Evolutionary conservation across 1,140 invertebrate genomes (phyloP).

Genomic region (Drosophila miranda): DNA sequence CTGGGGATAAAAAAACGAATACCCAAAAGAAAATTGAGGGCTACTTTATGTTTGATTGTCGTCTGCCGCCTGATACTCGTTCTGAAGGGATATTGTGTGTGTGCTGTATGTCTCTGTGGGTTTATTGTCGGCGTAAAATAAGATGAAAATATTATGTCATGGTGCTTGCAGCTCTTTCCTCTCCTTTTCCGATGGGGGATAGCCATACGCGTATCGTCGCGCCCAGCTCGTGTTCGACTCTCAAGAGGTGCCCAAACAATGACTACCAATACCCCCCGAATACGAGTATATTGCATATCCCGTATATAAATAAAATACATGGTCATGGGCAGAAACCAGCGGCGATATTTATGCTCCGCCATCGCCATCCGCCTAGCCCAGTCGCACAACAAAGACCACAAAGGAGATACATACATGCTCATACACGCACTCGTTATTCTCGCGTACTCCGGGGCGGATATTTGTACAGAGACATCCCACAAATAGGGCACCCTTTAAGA

Average conservation of each 20-base stretch:
- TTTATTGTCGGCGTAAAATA: constrained; percentile 45
- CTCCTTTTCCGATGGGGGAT: constrained; percentile 1
- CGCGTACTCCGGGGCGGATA: constrained; percentile 5
- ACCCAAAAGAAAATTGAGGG: constrained; percentile 40
- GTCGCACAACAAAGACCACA: constrained; percentile 7
- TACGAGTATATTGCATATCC: background rate
- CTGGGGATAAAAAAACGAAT: constrained; percentile 20
- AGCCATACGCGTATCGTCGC: background rate
- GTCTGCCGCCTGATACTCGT: background rate
- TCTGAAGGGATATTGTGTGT: constrained; percentile 2
- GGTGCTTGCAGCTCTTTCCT: constrained; percentile 30
- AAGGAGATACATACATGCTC: background rate
- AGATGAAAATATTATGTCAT: constrained; percentile 55
- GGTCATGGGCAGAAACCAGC: constrained; percentile 43
- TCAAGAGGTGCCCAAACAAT: constrained; percentile 37
- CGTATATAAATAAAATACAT: constrained; percentile 32
- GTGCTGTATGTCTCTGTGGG: constrained; percentile 12
- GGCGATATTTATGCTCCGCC: constrained; percentile 39
- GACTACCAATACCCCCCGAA: constrained; percentile 5
- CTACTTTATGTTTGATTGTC: constrained; percentile 70
- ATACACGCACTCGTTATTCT: no score
- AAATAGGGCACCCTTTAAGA: constrained; percentile 49
- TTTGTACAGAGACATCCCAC: constrained; percentile 15
- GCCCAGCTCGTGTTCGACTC: constrained; percentile 15
- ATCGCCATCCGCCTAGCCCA: constrained; percentile 36